Percentiles rank a stretch among this genome's conserved stretches.
These are phyloP conservation scores for Papilio glaucus DNA, from an alignment of 1,140 invertebrate genomes.

Conservation along the genomic window DNA sequence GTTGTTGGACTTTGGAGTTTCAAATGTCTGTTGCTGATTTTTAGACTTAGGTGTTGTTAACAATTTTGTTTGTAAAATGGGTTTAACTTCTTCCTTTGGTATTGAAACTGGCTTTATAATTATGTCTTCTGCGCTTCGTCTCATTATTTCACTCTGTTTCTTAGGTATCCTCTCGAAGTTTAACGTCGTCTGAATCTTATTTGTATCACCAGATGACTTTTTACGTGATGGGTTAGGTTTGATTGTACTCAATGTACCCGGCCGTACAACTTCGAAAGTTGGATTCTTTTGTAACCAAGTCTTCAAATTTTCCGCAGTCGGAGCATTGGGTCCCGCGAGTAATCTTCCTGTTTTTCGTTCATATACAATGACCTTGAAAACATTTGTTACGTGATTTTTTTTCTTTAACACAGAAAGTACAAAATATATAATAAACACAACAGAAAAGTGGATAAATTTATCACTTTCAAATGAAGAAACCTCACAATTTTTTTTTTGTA, in stretches of 20 bases:
- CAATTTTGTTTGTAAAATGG: conserved; percentile 51
- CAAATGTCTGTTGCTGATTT: conserved; percentile 45
- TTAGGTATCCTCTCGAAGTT: conserved; percentile 74
- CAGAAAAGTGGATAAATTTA: not conserved
- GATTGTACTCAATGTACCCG: conserved; percentile 83
- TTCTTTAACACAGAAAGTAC: not conserved
- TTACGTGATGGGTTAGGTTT: conserved; percentile 65
- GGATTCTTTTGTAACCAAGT: conserved; percentile 94
- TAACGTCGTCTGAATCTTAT: conserved; percentile 79
- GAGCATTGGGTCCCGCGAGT: conserved; percentile 90
- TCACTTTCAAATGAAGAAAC: no score
- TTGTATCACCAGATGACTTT: conserved; percentile 57
- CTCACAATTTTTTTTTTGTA: no score
- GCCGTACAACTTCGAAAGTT: conserved; percentile 91
- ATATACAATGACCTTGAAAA: conserved; percentile 88
- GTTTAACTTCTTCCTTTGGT: conserved; percentile 62
- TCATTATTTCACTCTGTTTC: conserved; percentile 52
- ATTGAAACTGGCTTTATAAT: conserved; percentile 51
- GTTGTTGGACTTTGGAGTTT: conserved; percentile 65
- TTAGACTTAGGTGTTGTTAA: conserved; percentile 54
- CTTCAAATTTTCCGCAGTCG: conserved; percentile 89
- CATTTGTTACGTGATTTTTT: conserved; percentile 18
- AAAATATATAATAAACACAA: not conserved
- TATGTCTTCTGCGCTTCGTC: conserved; percentile 48
- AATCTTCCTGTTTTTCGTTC: conserved; percentile 91